Conservation (phyloP, 37 sponge, comb jelly and placozoan genomes). For the Ephydatia muelleri region DNA sequence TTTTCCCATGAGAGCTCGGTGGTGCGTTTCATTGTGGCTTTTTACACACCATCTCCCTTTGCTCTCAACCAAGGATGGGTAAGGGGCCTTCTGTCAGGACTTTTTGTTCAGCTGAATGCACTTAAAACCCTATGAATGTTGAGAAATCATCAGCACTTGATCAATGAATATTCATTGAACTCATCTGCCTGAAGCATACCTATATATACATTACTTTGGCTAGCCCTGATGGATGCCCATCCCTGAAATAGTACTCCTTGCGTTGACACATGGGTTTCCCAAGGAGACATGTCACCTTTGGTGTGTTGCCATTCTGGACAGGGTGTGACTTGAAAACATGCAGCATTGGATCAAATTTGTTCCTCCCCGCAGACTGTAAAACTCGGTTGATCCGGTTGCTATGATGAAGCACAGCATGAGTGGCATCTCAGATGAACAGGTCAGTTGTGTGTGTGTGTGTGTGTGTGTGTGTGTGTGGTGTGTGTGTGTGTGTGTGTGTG, state of each 20-base stretch:
- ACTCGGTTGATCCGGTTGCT: constrained; percentile 63
- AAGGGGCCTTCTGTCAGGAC: neutral
- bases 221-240: neutral
- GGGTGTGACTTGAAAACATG: neutral
- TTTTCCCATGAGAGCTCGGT: neutral
- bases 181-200: neutral
- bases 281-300: neutral
- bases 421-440: constrained; percentile 64
- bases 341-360: neutral
- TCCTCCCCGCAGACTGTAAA: constrained; percentile 24
- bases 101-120: neutral
- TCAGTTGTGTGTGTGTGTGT: constrained; percentile 13
- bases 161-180: neutral
- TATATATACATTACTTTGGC: neutral
- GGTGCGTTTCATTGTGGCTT: neutral
- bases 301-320: neutral
- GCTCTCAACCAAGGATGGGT: neutral
- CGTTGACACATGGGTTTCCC: neutral
- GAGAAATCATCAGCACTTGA: neutral
- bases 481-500: neutral
- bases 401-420: constrained; percentile 86
- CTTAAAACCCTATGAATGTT: neutral
- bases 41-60: neutral
- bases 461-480: neutral
- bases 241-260: neutral